Conservation (phyloP, 2,888 invertebrate species). For the Carpatolechia fugitivella region DNA sequence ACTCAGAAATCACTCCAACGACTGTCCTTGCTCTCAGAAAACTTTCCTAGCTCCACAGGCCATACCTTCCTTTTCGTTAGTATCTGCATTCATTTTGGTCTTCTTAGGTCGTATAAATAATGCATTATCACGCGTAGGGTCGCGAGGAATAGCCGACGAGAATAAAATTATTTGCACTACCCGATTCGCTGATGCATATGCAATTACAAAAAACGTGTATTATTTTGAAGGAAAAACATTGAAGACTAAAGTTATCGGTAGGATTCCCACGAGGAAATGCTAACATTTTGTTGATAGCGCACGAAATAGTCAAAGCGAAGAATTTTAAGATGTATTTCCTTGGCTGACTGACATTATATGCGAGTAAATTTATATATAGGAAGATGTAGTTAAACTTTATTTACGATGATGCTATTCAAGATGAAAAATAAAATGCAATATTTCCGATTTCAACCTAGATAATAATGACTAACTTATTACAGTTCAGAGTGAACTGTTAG, state of each 20-base stretch:
- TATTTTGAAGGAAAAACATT: slow-evolving; percentile 13
- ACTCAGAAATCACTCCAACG: background rate
- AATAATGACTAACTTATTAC: no score
- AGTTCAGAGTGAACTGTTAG: no score
- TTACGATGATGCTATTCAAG: no score
- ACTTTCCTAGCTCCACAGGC: slow-evolving; percentile 35
- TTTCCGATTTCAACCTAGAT: no score
- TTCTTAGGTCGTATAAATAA: slow-evolving; percentile 75
- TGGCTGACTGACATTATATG: no score
- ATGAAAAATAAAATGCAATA: no score
- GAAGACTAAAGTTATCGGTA: background rate
- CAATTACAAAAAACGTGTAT: slow-evolving; percentile 46
- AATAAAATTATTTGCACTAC: slow-evolving; percentile 61
- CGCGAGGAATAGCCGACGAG: slow-evolving; percentile 44
- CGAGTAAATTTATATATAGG: no score
- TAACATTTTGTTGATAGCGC: background rate
- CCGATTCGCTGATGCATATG: slow-evolving; percentile 39
- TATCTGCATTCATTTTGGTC: slow-evolving; percentile 74
- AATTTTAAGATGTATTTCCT: no score
- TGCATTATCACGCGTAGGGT: slow-evolving; percentile 75
- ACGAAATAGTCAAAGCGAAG: background rate
- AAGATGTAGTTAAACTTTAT: no score
- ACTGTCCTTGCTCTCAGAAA: no score
- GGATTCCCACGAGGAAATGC: slow-evolving; percentile 3
- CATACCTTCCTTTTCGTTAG: slow-evolving; percentile 68